Conservation (phyloP, 2,113 vertebrate species). For the Furnarius figulus region DNA sequence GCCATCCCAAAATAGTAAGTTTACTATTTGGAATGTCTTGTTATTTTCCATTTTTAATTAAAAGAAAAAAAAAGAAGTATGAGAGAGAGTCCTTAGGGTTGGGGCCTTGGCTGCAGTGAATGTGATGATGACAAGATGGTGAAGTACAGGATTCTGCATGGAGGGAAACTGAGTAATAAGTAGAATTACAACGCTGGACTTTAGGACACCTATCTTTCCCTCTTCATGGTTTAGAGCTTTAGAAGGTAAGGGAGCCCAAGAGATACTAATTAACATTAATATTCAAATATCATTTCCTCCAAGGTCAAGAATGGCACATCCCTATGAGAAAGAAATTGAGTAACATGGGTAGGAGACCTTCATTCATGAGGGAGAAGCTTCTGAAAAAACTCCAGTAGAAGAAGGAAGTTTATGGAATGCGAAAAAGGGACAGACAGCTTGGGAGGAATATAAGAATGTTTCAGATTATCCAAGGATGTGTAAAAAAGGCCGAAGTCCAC, state of each 20-base stretch:
- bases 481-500: neutral
- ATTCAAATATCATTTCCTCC: neutral
- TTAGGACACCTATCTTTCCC: neutral
- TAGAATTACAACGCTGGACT: neutral
- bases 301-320: neutral
- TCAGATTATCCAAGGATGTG: neutral
- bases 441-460: neutral
- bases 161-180: neutral
- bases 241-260: neutral
- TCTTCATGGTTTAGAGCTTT: neutral
- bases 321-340: neutral
- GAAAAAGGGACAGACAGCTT: neutral
- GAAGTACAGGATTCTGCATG: neutral
- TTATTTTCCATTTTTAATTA: neutral
- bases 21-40: neutral
- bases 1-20: neutral
- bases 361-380: neutral
- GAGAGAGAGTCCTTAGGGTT: neutral
- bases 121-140: accelerated
- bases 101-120: neutral
- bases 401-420: neutral
- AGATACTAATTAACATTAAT: neutral
- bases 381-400: neutral
- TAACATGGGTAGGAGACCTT: neutral
- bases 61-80: neutral